Base-by-base conservation (phyloP, 2,888 invertebrate genomes). In the Pammene aurita region DNA sequence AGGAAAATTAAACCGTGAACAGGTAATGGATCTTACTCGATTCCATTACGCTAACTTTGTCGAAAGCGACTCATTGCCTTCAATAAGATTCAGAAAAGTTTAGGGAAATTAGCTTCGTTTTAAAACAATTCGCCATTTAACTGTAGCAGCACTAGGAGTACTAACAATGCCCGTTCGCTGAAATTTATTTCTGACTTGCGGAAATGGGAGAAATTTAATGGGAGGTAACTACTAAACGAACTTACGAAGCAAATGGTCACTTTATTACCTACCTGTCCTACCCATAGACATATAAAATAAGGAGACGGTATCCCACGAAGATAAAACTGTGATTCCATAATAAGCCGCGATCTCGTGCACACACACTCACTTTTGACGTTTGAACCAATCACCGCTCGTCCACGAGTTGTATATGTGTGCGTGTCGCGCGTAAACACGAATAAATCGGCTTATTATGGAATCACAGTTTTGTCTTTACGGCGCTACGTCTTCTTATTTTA, bases 1-100 rank as follows among this genome's bases (percentile, higher is more conserved):
- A 80, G 82, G 84, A 86, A 87, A 88, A 87, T 88, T 88, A 85
- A 88, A 88, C 88, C 87, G 76, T 86, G 83, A 88, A 86, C 89
- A 88, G 87, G 88, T 88, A 90, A 89, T 88, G 86, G 86, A 80
- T 87, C 87, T 88, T 87, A 89, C 88, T 88, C 80, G 84, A 89
- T 89, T 90, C 82, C 78, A 80, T 86, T 89, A 86, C 84, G 84
- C 81, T 84, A 89, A 89, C 88, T 89, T 87, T 83, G 82, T 82
- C 78, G 79, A 85, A 83, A 86, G 81, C 79, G 83, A 83, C 81
- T 84, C 85, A 81, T 84, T 85, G 84, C 77, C 86, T 88, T 86
- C 85, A 87, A 87, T 86, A 84, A 85, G 86, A 88, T 87, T 86
- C 82, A 77, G 80, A 77, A 78, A 86, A 88, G 83, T 89, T 88